phyloP scores from a whole-genome alignment of 2,888 invertebrate species.

The Drosophila infuscata region DNA sequence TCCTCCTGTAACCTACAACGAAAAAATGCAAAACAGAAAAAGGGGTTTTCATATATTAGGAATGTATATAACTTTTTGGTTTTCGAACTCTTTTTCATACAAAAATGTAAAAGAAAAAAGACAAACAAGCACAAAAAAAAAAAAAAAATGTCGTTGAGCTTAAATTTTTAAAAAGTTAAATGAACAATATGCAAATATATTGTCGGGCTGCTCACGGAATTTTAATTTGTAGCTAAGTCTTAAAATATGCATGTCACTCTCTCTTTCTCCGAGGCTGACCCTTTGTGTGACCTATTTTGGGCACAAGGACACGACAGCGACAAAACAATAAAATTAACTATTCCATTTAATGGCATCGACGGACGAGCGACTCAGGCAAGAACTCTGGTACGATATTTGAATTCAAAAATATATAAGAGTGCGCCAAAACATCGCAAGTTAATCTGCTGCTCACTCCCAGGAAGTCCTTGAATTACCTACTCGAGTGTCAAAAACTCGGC shows the following conservation, averaged over 20 bases:
- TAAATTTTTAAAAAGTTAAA: conserved; percentile 46
- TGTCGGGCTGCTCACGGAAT: conserved; percentile 66
- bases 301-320: conserved; percentile 46
- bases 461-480: conserved; percentile 9
- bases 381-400: background rate
- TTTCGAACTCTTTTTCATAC: conserved; percentile 18
- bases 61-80: conserved; percentile 62
- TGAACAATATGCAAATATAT: conserved; percentile 72
- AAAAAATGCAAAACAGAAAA: conserved; percentile 44
- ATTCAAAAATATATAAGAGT: conserved; percentile 30
- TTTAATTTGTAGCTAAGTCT: conserved; percentile 72
- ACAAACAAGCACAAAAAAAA: background rate
- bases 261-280: conserved; percentile 44
- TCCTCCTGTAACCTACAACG: conserved; percentile 22
- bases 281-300: conserved; percentile 70
- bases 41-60: conserved; percentile 67
- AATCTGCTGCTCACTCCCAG: conserved; percentile 15
- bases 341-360: conserved; percentile 76
- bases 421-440: conserved; percentile 24
- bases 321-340: conserved; percentile 77
- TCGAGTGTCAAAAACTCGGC: conserved; percentile 3
- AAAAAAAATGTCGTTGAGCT: conserved; percentile 45
- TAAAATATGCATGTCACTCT: conserved; percentile 63
- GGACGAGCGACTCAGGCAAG: conserved; percentile 44
- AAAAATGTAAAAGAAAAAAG: background rate